Base-by-base conservation (phyloP, 2,113 vertebrate genomes). In the Chaetodon auriga region DNA sequence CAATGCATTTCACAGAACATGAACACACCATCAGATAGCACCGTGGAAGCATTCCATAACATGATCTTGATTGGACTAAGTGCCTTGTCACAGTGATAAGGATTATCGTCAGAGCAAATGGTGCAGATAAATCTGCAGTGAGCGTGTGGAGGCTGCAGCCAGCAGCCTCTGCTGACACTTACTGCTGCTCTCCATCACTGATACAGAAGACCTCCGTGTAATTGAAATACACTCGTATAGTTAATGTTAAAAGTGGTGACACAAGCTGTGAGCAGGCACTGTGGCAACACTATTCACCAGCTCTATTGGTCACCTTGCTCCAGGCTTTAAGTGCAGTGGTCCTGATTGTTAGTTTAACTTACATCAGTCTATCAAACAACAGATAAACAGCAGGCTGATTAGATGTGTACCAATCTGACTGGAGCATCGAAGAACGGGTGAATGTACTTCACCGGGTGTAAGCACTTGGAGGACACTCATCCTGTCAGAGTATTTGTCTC, bases 1-100 rank as follows among this genome's bases (percentile, higher is more conserved):
- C 49, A 53, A 7, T 21, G 21, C 49, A 53, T 53, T 53, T 53
- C 49, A 53, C 49, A 21, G 49, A 53, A 53, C 49, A 9, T 53
- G 49, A 53, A 53, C 49, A 21, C 12, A 7, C 21, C 19, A 21
- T 53, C 49, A 21, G 18, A 53, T 21, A 53, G 19, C 49, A 9
- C 49, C 18, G 21, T 53, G 46, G 25, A 58, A 41, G 18, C 23
- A 62, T 16, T 13, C 25, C 14, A 53, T 36, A 62, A 49, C 66
- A 78, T 63, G 35, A 70, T 79, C 80, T 16, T 71, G 74, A 78
- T 46, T 75, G 63, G 49, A 63, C 63, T 70, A 75, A 86, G 63
- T 68, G 63, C 41, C 25, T 68, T 54, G 63, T 65, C 57, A 64
- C 63, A 78, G 64, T 64, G 69, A 78, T 75, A 36, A 77, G 38